Conservation (phyloP, 2,113 vertebrate genomes). For the Lathamus discolor region DNA sequence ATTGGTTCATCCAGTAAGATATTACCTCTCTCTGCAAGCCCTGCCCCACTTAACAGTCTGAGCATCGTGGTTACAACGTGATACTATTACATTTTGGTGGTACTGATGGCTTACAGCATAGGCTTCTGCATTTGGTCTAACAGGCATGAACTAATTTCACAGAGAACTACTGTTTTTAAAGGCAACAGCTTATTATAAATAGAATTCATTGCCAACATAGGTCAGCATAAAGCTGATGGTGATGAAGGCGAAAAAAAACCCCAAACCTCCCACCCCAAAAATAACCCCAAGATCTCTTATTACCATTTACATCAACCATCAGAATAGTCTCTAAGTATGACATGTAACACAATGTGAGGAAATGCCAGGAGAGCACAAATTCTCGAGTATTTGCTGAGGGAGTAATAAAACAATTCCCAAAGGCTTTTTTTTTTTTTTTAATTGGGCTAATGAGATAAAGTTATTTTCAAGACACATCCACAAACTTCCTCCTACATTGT, state of each 20-base stretch:
- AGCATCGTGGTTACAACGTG: not conserved
- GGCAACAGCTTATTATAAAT: not conserved
- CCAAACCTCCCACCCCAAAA: not conserved
- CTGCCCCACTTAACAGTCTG: not conserved
- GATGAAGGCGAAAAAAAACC: not conserved
- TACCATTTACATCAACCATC: not conserved
- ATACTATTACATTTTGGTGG: not conserved
- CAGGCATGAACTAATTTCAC: not conserved
- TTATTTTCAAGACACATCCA: not conserved
- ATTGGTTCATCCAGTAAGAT: not conserved
- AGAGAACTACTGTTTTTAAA: not conserved
- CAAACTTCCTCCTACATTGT: not conserved
- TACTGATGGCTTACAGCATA: not conserved
- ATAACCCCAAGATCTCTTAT: not conserved
- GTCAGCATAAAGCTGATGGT: not conserved
- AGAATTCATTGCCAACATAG: not conserved
- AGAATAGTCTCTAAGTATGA: not conserved
- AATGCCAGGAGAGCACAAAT: not conserved
- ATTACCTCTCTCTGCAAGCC: not conserved
- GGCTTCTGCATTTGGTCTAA: not conserved
- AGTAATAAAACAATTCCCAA: not conserved
- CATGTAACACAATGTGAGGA: not conserved
- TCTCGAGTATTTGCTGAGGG: not conserved
- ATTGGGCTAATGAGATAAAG: conserved; percentile 7
- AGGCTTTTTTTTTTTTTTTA: not conserved